These are phyloP conservation scores for Polyommatus icarus DNA, from an alignment of 2,888 invertebrate species.

Conservation along the genomic window DNA sequence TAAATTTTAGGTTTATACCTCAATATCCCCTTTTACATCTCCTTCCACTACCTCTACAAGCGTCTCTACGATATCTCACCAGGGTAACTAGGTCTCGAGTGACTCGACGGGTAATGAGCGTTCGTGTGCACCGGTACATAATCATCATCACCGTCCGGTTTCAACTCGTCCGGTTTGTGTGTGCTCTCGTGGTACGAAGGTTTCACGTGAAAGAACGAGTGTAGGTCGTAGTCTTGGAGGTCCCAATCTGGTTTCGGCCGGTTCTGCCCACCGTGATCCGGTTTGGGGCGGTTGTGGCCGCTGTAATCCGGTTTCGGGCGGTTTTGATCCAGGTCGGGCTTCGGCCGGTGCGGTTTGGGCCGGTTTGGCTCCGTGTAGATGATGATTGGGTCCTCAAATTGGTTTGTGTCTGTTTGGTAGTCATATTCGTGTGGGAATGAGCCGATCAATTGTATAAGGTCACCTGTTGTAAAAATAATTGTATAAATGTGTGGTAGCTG, in stretches of 20 bases:
- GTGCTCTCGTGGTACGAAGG: constrained; percentile 74
- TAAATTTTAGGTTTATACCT: neutral
- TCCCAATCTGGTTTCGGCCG: constrained; percentile 59
- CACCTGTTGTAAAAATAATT: constrained; percentile 64
- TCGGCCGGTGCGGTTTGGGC: constrained; percentile 59
- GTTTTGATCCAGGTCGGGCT: constrained; percentile 47
- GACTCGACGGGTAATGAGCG: constrained; percentile 60
- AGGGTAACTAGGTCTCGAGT: constrained; percentile 67
- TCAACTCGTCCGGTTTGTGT: constrained; percentile 53
- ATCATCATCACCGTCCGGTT: constrained; percentile 66
- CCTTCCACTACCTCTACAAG: constrained; percentile 42
- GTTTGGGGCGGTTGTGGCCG: constrained; percentile 51
- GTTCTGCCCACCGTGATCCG: constrained; percentile 51
- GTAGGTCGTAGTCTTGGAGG: constrained; percentile 51
- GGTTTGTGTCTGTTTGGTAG: constrained; percentile 67
- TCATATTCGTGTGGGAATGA: constrained; percentile 75
- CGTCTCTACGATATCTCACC: constrained; percentile 60
- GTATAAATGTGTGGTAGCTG: neutral
- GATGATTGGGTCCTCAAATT: constrained; percentile 73
- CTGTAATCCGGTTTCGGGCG: constrained; percentile 47
- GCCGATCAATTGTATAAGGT: constrained; percentile 75
- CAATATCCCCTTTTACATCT: constrained; percentile 33
- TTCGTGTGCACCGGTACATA: constrained; percentile 68
- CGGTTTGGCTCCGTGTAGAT: constrained; percentile 70
- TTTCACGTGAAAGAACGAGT: constrained; percentile 71